Conservation (phyloP, 2,888 invertebrate genomes). For the Nomada ferruginata region DNA sequence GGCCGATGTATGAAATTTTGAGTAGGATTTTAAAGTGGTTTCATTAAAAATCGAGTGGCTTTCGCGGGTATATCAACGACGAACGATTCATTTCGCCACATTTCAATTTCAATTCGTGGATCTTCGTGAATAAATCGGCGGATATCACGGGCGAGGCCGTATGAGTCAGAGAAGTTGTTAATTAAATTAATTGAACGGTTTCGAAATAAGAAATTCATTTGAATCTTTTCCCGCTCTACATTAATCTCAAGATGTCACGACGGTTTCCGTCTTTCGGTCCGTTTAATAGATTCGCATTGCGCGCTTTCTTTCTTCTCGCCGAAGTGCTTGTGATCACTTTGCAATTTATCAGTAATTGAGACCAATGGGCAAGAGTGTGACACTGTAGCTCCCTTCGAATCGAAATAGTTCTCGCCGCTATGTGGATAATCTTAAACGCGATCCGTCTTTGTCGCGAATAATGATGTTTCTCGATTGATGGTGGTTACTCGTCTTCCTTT, state of each 20-base stretch:
- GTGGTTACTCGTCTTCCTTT: background rate
- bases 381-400: background rate
- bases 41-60: constrained; percentile 17
- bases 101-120: background rate
- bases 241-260: constrained; percentile 12
- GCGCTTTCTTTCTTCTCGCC: background rate
- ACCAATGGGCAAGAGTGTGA: background rate
- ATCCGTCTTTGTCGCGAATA: background rate
- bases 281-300: background rate
- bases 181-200: no score
- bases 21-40: constrained; percentile 3
- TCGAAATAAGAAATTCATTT: background rate
- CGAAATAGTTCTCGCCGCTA: background rate
- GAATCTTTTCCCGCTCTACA: background rate
- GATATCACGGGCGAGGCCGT: background rate
- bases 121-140: background rate
- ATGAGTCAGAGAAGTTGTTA: background rate
- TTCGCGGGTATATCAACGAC: background rate
- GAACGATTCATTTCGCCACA: background rate
- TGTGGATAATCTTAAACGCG: background rate
- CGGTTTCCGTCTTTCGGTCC: background rate
- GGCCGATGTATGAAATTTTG: background rate
- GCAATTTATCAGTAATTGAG: constrained; percentile 7
- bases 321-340: background rate
- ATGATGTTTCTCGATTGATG: background rate